Base-by-base conservation (phyloP, 2,888 invertebrate genomes). In the Cyclophora punctaria region DNA sequence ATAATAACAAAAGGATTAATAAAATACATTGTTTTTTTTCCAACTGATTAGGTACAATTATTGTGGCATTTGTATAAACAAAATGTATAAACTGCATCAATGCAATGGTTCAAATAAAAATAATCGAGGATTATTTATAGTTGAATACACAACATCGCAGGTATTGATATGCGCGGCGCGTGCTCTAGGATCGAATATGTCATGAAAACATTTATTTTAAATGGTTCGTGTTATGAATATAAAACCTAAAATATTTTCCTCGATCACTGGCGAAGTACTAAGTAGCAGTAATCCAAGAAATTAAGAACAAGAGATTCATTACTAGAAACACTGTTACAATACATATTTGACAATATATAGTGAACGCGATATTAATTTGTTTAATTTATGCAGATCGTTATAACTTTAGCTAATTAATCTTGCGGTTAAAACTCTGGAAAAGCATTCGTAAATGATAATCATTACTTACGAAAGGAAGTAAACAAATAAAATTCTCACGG, bases 401-500 rank as follows among this genome's bases (percentile, higher is more conserved):
- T 1, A 20, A 20, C 20, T 20, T 20, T 20, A 20, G 20, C 20
- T 20, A 20, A 20, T 20, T 20, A 20, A 2, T 20, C 20, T 20
- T 20, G 20, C 20, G 35, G 6, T 6, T n/a, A 45, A 52, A 51
- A 49, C 41, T 2, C 34, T 48, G 20, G 35, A 52, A 45, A 34
- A 45, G 37, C 4, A 44, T 20, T 5, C 7, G 43, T 48, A 5
- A 33, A 34, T 43, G 6, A 34, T 20, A n/a, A 20, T 20, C 35
- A 5, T 42, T 44, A 34, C 42, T 7, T 4, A 46, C 4, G 35
- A 34, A 4, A 51, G 51, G 54, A 54, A 48, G 41, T 47, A 45
- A 34, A 52, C 47, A 48, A 48, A 20, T 20, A 20, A 20, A 20
- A 44, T 78, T 80, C 82, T 66, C 81, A 81, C 79, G 72, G 49